Base-by-base conservation (phyloP, 2,113 vertebrate genomes). In the Oreochromis niloticus region DNA sequence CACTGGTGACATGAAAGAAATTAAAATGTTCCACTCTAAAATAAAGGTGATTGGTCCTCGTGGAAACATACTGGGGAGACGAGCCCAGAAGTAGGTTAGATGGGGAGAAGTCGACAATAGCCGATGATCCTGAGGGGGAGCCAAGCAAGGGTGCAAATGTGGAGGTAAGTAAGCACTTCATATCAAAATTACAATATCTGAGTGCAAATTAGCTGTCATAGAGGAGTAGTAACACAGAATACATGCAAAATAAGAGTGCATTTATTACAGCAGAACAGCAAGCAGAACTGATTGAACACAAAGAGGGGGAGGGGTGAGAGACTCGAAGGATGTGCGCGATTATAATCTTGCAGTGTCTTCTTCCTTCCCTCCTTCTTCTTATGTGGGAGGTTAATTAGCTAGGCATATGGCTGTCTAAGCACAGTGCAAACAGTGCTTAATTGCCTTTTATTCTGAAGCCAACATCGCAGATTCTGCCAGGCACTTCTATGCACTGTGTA, bases 181-280 rank as follows among this genome's bases (percentile, higher is more conserved):
- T 71, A 43, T 94, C 80, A 80, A 88, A 89, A 90, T 92, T 86
- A 83, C n/a, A 84, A 79, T 82, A 83, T 90, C 52, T 87, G 82
- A 93, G 91, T 83, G 68, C 80, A 94, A 94, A 95, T 93, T 89
- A 91, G 93, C 92, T 94, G 92, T 91, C 91, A 91, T 32, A 86
- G 81, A 48, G 1, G 61, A 80, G 85, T 80, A 48, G 81, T 88
- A 86, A 84, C 85, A 41, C 27, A 79, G 71, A 84, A 86, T 39
- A 89, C 87, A 86, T 89, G 87, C 24, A 83, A 88, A 94, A 89
- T 82, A 85, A 66, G 57, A 32, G 16, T 52, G 46, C 73, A 82
- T 78, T 78, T 32, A 12, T 50, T 52, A 75, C 12, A 81, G 30
- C 61, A 55, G 66, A 81, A 55, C 50, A 81, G 85, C 57, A 84